Conservation (phyloP, 2,113 vertebrate species). For the Triplophysa tibetana region DNA sequence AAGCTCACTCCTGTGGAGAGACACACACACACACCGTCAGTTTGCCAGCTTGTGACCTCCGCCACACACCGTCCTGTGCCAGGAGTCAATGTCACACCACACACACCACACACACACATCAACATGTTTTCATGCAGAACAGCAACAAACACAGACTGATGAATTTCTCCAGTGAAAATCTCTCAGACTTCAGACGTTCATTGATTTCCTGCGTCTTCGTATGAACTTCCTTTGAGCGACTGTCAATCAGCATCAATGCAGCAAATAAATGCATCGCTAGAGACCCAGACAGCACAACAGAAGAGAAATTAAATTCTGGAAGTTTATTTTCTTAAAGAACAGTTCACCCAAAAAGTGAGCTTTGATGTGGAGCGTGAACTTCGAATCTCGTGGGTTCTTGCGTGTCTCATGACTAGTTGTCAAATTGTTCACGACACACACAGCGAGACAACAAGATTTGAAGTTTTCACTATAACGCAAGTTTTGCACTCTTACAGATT, state of each 20-base stretch:
- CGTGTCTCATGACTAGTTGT: no score
- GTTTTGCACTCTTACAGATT: no score
- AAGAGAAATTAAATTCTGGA: no score
- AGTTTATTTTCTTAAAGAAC: no score
- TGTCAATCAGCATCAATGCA: slow-evolving; percentile 58
- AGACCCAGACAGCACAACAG: slow-evolving; percentile 11
- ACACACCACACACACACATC: slow-evolving; percentile 21
- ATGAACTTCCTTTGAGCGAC: slow-evolving; percentile 68
- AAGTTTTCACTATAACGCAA: no score
- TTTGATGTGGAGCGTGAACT: background rate
- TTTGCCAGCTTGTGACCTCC: slow-evolving; percentile 50
- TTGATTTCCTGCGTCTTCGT: slow-evolving; percentile 70
- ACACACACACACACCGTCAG: slow-evolving; percentile 47
- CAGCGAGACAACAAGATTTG: no score
- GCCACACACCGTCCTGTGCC: slow-evolving; percentile 45
- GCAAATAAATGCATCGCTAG: slow-evolving; percentile 57
- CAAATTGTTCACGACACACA: no score
- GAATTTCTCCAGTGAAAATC: slow-evolving; percentile 1
- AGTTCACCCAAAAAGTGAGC: background rate
- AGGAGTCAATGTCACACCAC: slow-evolving; percentile 46
- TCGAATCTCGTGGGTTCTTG: no score
- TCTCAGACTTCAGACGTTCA: slow-evolving; percentile 57
- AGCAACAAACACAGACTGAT: background rate
- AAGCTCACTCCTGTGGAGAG: slow-evolving; percentile 88
- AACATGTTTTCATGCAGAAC: background rate